Evolutionary conservation across 1,140 invertebrate genomes (phyloP), one percentile per base, ranked within the genome.

Genomic region (Hyposmocoma kahamanoa): DNA sequence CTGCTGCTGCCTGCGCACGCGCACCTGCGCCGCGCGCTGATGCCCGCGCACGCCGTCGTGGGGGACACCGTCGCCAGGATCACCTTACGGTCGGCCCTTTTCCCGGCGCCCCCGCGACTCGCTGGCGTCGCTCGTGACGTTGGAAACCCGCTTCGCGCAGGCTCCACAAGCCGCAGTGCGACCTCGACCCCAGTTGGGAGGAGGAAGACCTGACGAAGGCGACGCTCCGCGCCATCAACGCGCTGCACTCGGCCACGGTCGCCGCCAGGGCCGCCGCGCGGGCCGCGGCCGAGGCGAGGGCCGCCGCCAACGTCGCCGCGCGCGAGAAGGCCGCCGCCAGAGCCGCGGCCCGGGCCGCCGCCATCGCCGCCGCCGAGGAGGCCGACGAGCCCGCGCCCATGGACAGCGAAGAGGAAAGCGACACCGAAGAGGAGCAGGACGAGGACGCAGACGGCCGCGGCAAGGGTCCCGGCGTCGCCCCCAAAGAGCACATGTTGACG

Each of bases 141-240:
- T 9, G 52, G 69, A n/a, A 50, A 72, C 44, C 77, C 72, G 3
- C 53, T 36, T 8, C 11, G 1, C 22, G 1, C 53, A 87, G 89
- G 46, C 67, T 92, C 6, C 83, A 92, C 55, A 90, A 95, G 41
- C 95, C 96, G 0, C 90, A 92, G 17, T 97, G 95, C 74, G 90
- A 92, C 65, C 72, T 98, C 18, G 90, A 94, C 56, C 67, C 87
- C 2, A 88, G 91, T 30, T 98, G 96, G 96, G 90, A 91, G 60
- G 89, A 92, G 22, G 93, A 95, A 66, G 85, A 91, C 24, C 77
- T 95, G 2, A 80, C 83, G 53, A 82, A 81, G 11, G 90, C 92
- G 1, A 82, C 90, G 0, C 79, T 84, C 32, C 87, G 92, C 43
- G 89, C 90, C n/a, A 78, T 95, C 11, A 80, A 81, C 15, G 60